Percentiles rank a stretch among this genome's conserved stretches.
Evolutionary conservation across 2,888 invertebrate species (phyloP).

Genomic region (Lamellibrachia columna): DNA sequence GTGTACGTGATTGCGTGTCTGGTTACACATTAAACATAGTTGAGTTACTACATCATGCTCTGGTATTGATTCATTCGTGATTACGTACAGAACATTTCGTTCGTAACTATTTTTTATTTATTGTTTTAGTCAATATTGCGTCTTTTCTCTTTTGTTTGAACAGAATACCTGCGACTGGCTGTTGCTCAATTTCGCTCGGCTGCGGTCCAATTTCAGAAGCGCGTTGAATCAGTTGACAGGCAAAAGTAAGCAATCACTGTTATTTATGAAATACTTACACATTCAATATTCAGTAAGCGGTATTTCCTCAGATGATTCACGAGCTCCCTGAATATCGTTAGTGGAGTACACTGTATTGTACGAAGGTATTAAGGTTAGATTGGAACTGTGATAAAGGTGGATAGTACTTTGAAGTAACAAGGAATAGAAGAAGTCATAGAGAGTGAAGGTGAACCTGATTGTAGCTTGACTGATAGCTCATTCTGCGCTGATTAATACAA

Average conservation of each 20-base stretch:
- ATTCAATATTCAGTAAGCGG: background rate
- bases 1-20: too few relatives aligned
- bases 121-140: background rate
- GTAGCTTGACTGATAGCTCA: too few relatives aligned
- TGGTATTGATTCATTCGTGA: too few relatives aligned
- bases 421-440: too few relatives aligned
- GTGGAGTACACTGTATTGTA: background rate
- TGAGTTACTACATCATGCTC: too few relatives aligned
- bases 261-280: background rate
- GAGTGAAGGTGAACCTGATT: too few relatives aligned
- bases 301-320: background rate
- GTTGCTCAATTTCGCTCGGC: slow-evolving; percentile 38
- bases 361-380: too few relatives aligned
- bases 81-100: background rate
- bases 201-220: slow-evolving; percentile 35
- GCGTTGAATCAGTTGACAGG: slow-evolving; percentile 29
- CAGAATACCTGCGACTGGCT: slow-evolving; percentile 40
- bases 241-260: slow-evolving; percentile 27
- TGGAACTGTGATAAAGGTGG: too few relatives aligned
- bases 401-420: too few relatives aligned
- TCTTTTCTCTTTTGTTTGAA: background rate
- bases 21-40: too few relatives aligned
- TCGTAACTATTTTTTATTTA: background rate
- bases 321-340: background rate
- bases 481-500: too few relatives aligned